Evolutionary conservation across 2,797 vertebrate species (phyloP).

Genomic region (Propithecus deckenii): DNA sequence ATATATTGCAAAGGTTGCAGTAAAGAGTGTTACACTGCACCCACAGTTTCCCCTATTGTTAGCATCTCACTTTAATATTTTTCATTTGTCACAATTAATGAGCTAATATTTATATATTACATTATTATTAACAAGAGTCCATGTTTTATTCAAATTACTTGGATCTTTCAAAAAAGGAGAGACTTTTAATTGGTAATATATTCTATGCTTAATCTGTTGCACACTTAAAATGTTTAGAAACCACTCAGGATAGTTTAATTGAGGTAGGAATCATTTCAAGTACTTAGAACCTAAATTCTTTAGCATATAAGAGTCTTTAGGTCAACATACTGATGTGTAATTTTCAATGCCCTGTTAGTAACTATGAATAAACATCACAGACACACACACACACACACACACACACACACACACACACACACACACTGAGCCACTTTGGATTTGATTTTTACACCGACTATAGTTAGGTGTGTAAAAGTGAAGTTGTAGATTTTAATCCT

Average conservation of each 20-base stretch:
- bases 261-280: background rate
- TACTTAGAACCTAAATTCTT: background rate
- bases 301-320: background rate
- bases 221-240: constrained; percentile 34
- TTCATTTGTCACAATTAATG: background rate
- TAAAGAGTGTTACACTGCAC: background rate
- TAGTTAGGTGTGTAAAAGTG: background rate
- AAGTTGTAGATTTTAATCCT: background rate
- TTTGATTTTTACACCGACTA: background rate
- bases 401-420: rapidly evolving
- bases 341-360: background rate
- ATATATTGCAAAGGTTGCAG: background rate
- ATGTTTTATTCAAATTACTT: constrained; percentile 20
- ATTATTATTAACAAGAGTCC: background rate
- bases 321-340: background rate
- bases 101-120: background rate
- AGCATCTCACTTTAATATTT: background rate
- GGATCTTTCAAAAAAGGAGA: background rate
- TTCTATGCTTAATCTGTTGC: background rate
- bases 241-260: background rate
- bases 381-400: background rate
- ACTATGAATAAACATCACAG: background rate
- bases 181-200: background rate
- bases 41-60: background rate
- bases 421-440: background rate